phyloP scores from a whole-genome alignment of 1,140 invertebrate species.

The Maniola jurtina region DNA sequence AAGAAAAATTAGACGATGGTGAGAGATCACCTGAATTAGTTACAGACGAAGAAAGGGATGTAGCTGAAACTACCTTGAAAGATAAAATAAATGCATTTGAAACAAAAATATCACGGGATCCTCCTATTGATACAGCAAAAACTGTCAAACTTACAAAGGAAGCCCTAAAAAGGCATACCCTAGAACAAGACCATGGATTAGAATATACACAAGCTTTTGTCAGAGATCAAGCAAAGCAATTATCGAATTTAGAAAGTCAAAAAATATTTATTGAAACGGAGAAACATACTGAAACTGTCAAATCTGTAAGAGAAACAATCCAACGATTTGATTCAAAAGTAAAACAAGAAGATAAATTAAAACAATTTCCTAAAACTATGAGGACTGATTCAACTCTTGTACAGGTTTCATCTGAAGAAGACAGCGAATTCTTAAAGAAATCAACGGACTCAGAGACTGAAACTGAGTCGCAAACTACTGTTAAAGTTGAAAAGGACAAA shows the following conservation, averaged over 20 bases:
- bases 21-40: slow-evolving; percentile 68
- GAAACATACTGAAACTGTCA: slow-evolving; percentile 52
- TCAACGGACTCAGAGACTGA: slow-evolving; percentile 79
- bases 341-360: slow-evolving; percentile 62
- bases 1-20: slow-evolving; percentile 71
- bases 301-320: slow-evolving; percentile 71
- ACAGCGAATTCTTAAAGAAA: slow-evolving; percentile 78
- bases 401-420: slow-evolving; percentile 78
- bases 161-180: slow-evolving; percentile 74
- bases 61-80: slow-evolving; percentile 71
- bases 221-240: slow-evolving; percentile 72
- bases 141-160: slow-evolving; percentile 75
- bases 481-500: slow-evolving; percentile 63
- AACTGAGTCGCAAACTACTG: slow-evolving; percentile 74
- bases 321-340: slow-evolving; percentile 69
- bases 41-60: slow-evolving; percentile 61
- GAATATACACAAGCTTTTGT: slow-evolving; percentile 79
- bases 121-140: slow-evolving; percentile 64
- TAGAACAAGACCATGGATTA: slow-evolving; percentile 72
- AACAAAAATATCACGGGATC: slow-evolving; percentile 70
- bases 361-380: slow-evolving; percentile 63
- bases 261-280: slow-evolving; percentile 55
- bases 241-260: slow-evolving; percentile 53
- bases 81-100: slow-evolving; percentile 76
- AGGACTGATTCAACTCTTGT: slow-evolving; percentile 77